Evolutionary conservation across 1,140 invertebrate species (phyloP), one percentile per base, ranked within the genome.

Genomic region (Trachymyrmex septentrionalis): DNA sequence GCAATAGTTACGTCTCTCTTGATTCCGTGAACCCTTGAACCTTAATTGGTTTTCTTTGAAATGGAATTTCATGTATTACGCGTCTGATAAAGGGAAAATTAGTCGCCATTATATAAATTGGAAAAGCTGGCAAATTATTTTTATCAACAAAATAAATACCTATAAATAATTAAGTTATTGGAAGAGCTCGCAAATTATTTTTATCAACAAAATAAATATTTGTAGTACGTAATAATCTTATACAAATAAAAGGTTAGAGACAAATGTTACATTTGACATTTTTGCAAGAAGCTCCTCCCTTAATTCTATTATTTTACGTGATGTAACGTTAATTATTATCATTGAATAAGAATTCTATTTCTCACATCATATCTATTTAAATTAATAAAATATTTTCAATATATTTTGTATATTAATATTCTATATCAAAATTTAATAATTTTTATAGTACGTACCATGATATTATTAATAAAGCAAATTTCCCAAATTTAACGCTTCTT

Each of bases 31-130:
- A 69, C 30, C 64, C 27, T 57, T 69, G 30, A 38, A 21, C 16
- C 30, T 14, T 34, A 81, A 81, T 81, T 81, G 34, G 48, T 30
- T n/a, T n/a, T n/a, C 53, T 30, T 38, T 38, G 44, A 81, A 81
- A 81, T 81, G 16, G 21, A 81, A 38, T 81, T 34, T 78, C 9
- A 24, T 66, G 38, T 55, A 69, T 55, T 67, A 48, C 4, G n/a
- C n/a, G 30, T 69, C 4, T 27, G 48, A 34, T 12, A 69, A 24
- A 48, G n/a, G 9, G 38, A 2, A 7, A 69, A 34, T 44, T n/a
- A 4, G n/a, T 38, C 5, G 3, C 9, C 30, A 16, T 55, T 71
- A 27, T 80, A 24, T 80, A 12, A 55, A 69, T 80, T 69, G 27
- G 27, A 48, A 38, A 38, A 69, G 30, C 24, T 7, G n/a, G n/a